These are phyloP conservation scores for Dioctria rufipes DNA, from an alignment of 2,888 invertebrate species.

Conservation along the genomic window DNA sequence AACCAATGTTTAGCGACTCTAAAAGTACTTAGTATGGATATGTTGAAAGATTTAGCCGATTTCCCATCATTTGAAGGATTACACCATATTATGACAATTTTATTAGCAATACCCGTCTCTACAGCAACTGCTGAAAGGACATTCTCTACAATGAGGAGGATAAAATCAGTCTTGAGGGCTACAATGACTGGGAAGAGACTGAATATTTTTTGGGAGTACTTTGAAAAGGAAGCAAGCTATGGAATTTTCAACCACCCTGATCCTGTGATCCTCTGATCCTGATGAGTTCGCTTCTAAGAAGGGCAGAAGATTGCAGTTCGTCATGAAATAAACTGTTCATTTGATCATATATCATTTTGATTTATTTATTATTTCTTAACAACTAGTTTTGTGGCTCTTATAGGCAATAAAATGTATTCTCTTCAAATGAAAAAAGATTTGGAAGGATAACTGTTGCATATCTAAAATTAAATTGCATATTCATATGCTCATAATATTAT, in stretches of 20 bases:
- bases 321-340: too few relatives aligned
- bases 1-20: neutral
- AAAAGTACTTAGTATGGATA: neutral
- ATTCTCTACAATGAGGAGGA: neutral
- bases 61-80: neutral
- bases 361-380: too few relatives aligned
- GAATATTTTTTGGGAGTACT: neutral
- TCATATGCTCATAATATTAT: neutral
- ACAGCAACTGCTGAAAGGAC: neutral
- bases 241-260: neutral
- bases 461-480: neutral
- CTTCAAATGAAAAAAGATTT: neutral
- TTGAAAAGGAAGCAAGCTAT: neutral
- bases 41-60: neutral
- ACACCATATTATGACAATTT: neutral
- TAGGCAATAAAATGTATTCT: too few relatives aligned
- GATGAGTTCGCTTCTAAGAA: neutral
- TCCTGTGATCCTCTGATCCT: neutral
- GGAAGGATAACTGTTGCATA: neutral
- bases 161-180: neutral
- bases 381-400: too few relatives aligned
- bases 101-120: neutral
- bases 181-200: neutral
- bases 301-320: neutral
- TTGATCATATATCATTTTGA: too few relatives aligned